Base-by-base conservation (phyloP, 2,113 vertebrate genomes). In the Aleadryas rufinucha region DNA sequence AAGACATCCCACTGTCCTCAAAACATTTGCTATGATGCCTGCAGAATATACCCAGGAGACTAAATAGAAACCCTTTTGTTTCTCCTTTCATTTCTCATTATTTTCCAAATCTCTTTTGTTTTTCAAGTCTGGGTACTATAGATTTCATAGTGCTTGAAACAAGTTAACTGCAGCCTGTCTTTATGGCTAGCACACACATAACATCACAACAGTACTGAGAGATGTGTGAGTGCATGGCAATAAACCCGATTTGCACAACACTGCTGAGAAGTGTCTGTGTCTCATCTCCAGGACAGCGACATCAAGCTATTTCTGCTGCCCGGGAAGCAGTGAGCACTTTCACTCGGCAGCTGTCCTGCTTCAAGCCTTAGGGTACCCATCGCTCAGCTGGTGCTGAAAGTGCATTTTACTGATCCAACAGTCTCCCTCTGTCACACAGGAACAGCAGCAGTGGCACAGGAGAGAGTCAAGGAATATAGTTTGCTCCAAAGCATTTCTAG, bases 151-250 rank as follows among this genome's bases (percentile, higher is more conserved):
- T 31, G 26, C 35, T 50, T 42, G 13, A 52, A 71, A 39, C 26
- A 54, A 50, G 30, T 53, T 19, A 53, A 49, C 17, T 11, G 20
- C 71, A 59, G 57, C 35, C 11, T 54, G 23, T 33, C 71, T 59
- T 26, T 61, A 42, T 31, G 52, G 33, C 63, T 18, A 35, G 39
- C 47, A 41, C 14, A 31, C 5, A 2, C 4, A 1, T 20, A 65
- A 17, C 16, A 11, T 7, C 52, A 33, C 54, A 78, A 14, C 0
- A 0, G 26, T 4, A 47, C 14, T 10, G 16, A 37, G 42, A 84
- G 19, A 8, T 3, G 23, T 11, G n/a, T 17, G 5, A 82, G 52
- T 0, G 1, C 18, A 27, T 0, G 22, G 13, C n/a, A 37, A 37
- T 16, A 83, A 66, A 26, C 18, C 27, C 5, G 15, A 85, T 16